Evolutionary conservation across 1,140 invertebrate species (phyloP), one percentile per base, ranked within the genome.

Genomic region (Mya arenaria): DNA sequence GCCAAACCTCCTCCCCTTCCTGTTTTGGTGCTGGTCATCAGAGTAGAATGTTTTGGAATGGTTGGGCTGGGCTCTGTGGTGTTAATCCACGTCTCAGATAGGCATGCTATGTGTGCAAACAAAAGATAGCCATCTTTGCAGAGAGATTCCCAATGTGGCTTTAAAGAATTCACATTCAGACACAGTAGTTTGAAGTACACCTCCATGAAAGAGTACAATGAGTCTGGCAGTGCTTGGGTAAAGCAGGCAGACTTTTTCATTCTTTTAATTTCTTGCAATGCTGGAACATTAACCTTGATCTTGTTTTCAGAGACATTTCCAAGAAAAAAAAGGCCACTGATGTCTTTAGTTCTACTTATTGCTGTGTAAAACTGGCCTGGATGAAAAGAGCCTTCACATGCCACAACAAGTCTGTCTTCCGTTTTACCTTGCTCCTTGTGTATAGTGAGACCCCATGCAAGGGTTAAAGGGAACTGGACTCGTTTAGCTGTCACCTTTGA

Each of bases 401-500:
- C 36, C 17, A 66, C 1, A 37, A 66, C 63, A 2, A 66, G 34
- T 8, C 17, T 2, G 19, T 66, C 63, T 41, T 66, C 63, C 25
- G 63, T 66, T 37, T 66, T 66, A 6, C 63, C 63, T 23, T 66
- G 63, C 34, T 66, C 63, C 25, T 66, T 66, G 23, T 66, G 63
- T 13, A 66, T 66, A 32, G 63, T 66, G 13, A 66, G 34, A 37
- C 6, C 63, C 63, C 63, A 66, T 3, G 63, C 32, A 4, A 66
- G 63, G 17, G 30, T 5, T 66, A 66, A 4, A 15, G 63, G 63
- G 23, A 66, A 66, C 23, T 66, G 63, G 13, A 66, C 36, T 39
- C 63, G 36, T 66, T n/a, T 66, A 3, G 34, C 63, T 37, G 63
- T 66, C n/a, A 39, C 5, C 8, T 23, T 66, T 15, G 63, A 66